Evolutionary conservation across 2,113 vertebrate genomes (phyloP).

Genomic region (Gulo gulo): DNA sequence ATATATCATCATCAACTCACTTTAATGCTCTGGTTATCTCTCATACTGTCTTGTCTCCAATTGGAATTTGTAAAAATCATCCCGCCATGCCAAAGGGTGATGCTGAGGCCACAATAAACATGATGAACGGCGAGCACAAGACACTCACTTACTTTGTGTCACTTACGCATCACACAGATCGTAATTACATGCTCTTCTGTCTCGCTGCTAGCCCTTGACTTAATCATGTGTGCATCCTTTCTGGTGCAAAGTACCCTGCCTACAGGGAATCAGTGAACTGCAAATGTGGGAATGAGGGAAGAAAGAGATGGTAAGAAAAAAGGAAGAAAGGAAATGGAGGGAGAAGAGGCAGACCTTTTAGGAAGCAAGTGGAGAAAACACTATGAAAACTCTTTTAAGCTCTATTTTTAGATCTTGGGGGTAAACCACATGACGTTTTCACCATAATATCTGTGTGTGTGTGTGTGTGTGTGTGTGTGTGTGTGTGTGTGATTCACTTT

Average conservation of each 20-base stretch:
- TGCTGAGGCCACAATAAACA: background rate
- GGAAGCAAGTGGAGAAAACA: background rate
- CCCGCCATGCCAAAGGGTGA: background rate
- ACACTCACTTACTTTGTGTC: background rate
- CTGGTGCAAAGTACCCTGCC: background rate
- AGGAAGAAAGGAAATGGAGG: background rate
- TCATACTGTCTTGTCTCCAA: background rate
- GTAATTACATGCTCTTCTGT: background rate
- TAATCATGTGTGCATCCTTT: background rate
- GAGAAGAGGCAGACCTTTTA: background rate
- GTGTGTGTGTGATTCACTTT: background rate
- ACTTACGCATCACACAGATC: background rate
- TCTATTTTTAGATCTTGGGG: background rate
- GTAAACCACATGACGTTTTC: background rate
- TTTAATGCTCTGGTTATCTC: background rate
- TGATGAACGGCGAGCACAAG: background rate
- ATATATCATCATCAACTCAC: background rate
- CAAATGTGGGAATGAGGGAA: background rate
- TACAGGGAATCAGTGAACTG: rapidly evolving
- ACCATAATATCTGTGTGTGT: background rate
- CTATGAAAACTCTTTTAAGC: background rate
- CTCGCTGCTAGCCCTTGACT: background rate
- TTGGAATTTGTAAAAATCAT: background rate
- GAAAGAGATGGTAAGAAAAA: background rate
- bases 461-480: no score